Conservation (phyloP, 2,113 vertebrate species). For the Podiceps cristatus region DNA sequence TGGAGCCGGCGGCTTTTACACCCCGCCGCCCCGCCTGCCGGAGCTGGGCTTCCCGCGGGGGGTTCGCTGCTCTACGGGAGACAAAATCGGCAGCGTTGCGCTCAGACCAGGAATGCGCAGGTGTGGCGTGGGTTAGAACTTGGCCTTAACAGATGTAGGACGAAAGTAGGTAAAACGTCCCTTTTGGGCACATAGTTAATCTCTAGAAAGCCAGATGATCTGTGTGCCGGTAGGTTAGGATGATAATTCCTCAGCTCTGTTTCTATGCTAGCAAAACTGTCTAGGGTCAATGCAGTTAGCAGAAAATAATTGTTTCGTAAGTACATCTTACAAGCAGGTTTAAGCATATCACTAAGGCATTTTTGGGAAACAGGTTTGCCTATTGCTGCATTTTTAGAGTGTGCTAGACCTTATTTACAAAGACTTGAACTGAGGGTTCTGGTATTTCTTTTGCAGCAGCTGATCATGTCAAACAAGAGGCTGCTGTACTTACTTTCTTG, state of each 20-base stretch:
- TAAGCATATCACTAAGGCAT: background rate
- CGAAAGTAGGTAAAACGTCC: background rate
- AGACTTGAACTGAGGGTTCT: background rate
- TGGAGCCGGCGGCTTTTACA: accelerated
- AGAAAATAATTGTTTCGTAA: background rate
- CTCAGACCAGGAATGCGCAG: background rate
- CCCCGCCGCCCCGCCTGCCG: accelerated
- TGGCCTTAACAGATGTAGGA: background rate
- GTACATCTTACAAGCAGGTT: background rate
- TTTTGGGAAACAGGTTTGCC: background rate
- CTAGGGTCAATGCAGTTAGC: background rate
- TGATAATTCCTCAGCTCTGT: background rate
- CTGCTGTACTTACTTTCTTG: background rate
- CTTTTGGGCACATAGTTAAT: background rate
- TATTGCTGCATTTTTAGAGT: background rate
- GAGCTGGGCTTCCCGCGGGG: accelerated
- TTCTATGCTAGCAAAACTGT: background rate
- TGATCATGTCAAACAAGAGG: background rate
- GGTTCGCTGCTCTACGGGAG: accelerated
- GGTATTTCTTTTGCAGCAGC: background rate
- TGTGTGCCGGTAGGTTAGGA: background rate
- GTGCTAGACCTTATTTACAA: background rate
- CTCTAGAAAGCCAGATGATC: background rate
- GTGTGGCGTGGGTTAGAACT: background rate
- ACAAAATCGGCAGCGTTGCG: background rate